A percentile compares a stretch with the other conserved stretches of the same genome.
These are phyloP conservation scores for Iselma pallidipennis DNA, from an alignment of 2,888 invertebrate genomes.

Conservation along the genomic window DNA sequence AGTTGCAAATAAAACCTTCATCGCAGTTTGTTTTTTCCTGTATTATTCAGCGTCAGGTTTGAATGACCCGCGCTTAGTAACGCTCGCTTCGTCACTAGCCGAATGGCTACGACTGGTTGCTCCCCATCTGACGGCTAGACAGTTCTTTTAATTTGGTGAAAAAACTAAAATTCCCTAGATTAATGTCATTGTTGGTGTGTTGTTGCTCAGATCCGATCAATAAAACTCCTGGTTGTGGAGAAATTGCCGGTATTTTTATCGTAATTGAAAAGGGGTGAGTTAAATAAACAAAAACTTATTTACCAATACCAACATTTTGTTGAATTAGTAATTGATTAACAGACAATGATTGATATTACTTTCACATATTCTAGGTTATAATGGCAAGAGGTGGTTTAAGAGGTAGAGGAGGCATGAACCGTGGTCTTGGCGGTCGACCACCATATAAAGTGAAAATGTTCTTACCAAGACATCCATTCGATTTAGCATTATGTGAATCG, in stretches of 20 bases:
- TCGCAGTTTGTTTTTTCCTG: no score
- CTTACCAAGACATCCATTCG: slow-evolving; percentile 81
- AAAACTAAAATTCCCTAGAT: not conserved
- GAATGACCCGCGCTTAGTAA: no score
- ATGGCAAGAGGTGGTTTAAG: slow-evolving; percentile 79
- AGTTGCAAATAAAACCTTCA: no score
- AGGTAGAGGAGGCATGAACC: slow-evolving; percentile 64
- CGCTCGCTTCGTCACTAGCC: no score
- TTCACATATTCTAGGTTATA: slow-evolving; percentile 30
- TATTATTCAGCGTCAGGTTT: no score
- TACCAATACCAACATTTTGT: not conserved
- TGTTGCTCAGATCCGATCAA: no score
- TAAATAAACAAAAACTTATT: not conserved
- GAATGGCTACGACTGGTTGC: no score
- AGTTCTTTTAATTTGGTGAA: no score
- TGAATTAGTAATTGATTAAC: not conserved
- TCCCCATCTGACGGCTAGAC: no score
- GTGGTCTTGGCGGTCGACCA: slow-evolving; percentile 69
- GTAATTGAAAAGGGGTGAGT: not conserved
- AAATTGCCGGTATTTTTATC: not conserved
- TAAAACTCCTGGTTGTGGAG: no score
- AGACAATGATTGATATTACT: no score
- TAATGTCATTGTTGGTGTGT: not conserved
- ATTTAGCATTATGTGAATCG: slow-evolving; percentile 83
- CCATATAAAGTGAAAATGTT: slow-evolving; percentile 67